Conservation (phyloP, 2,113 vertebrate species). For the Aplodontia rufa region DNA sequence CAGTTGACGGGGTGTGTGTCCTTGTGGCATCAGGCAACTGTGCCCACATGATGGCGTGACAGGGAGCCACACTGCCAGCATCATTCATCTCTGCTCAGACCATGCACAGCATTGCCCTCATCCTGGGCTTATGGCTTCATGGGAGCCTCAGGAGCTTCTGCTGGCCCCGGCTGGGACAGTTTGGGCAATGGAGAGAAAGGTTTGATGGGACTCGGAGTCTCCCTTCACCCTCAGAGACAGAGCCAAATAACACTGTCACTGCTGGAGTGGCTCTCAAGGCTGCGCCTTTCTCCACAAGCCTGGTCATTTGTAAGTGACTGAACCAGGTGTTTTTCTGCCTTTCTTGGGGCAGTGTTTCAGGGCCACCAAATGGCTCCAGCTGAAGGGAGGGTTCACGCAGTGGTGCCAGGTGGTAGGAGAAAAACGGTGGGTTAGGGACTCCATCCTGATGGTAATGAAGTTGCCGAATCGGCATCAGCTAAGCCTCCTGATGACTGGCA, state of each 20-base stretch:
- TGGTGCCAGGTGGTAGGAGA: rapidly evolving
- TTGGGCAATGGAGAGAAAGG: background rate
- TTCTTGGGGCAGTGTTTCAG: background rate
- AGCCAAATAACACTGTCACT: background rate
- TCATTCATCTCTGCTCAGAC: too few relatives aligned
- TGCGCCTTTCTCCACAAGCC: too few relatives aligned
- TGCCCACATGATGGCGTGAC: rapidly evolving
- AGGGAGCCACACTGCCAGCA: too few relatives aligned
- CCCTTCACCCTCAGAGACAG: background rate
- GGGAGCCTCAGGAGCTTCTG: background rate
- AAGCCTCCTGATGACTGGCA: too few relatives aligned
- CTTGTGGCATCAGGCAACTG: rapidly evolving
- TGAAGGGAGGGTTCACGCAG: too few relatives aligned
- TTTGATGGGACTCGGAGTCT: background rate
- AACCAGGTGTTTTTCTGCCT: background rate
- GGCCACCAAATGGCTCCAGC: too few relatives aligned
- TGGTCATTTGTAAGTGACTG: background rate
- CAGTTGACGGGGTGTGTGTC: background rate
- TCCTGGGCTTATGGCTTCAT: background rate
- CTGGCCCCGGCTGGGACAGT: too few relatives aligned
- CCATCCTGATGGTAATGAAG: rapidly evolving
- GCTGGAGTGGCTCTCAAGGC: background rate
- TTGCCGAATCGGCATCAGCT: too few relatives aligned
- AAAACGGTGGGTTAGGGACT: background rate
- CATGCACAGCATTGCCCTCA: background rate